Conservation (phyloP, 2,113 vertebrate genomes). For the Sigmodon hispidus region DNA sequence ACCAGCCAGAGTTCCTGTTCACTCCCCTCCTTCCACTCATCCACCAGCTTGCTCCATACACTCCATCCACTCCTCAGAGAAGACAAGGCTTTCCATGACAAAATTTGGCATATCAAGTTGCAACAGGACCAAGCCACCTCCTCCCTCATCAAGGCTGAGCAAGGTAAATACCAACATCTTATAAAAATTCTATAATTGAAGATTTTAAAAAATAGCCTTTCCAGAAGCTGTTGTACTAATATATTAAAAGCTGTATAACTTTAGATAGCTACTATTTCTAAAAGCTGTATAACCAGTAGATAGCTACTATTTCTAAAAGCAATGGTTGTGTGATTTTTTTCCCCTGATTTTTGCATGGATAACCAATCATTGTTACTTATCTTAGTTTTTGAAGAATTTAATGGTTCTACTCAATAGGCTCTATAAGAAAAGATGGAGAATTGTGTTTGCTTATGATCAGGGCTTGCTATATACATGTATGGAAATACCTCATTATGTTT, state of each 20-base stretch:
- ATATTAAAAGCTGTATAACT: neutral
- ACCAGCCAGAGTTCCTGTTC: no score
- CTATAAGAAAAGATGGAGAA: neutral
- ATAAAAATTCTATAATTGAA: neutral
- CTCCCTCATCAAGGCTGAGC: no score
- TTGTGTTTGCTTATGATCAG: neutral
- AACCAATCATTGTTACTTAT: neutral
- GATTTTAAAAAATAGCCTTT: neutral
- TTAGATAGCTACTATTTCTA: neutral
- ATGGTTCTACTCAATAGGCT: neutral
- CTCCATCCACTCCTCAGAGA: no score
- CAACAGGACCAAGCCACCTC: no score
- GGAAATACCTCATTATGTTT: neutral
- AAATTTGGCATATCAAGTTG: no score
- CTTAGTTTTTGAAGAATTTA: neutral
- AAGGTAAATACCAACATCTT: neutral
- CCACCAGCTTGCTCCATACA: no score
- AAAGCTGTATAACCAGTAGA: neutral
- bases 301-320: neutral
- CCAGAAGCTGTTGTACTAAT: neutral
- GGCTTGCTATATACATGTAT: neutral
- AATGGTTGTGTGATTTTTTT: neutral
- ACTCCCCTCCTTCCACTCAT: no score
- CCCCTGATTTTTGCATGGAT: neutral
- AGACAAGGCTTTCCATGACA: no score